Conservation (phyloP, 2,888 invertebrate genomes). For the Meganola albula region DNA sequence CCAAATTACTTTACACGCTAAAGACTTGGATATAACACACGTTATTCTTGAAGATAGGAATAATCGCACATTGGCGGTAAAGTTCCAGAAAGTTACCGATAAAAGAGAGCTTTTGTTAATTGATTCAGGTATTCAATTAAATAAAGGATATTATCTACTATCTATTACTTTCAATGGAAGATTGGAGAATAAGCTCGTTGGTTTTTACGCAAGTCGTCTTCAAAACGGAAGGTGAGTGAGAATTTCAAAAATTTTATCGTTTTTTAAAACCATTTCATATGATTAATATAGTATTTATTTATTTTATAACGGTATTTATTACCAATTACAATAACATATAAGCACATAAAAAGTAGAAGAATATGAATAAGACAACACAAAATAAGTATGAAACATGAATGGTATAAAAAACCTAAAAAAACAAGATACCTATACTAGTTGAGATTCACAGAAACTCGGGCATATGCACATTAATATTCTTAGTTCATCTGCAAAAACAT, state of each 20-base stretch:
- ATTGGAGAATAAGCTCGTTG: slow-evolving; percentile 67
- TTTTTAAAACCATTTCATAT: too few species aligned
- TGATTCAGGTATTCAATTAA: slow-evolving; percentile 41
- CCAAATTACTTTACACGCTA: slow-evolving; percentile 78
- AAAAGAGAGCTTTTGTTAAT: slow-evolving; percentile 58
- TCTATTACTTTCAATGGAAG: slow-evolving; percentile 69
- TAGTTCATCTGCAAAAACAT: too few species aligned
- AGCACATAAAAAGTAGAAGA: too few species aligned
- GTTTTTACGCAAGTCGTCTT: slow-evolving; percentile 77
- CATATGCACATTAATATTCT: too few species aligned
- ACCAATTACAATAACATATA: too few species aligned
- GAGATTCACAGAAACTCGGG: too few species aligned
- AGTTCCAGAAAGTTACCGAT: slow-evolving; percentile 24
- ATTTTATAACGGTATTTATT: too few species aligned
- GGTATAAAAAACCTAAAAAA: too few species aligned
- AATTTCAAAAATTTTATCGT: background rate
- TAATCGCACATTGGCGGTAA: slow-evolving; percentile 16
- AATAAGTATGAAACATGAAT: too few species aligned
- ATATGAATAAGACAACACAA: too few species aligned
- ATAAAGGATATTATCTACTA: slow-evolving; percentile 48
- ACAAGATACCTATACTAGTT: too few species aligned
- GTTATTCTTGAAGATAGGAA: slow-evolving; percentile 29
- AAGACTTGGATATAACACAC: slow-evolving; percentile 72
- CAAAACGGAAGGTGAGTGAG: slow-evolving; percentile 61
- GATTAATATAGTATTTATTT: too few species aligned